Base-by-base conservation (phyloP, 2,113 vertebrate species). In the Cygnus buccinator region DNA sequence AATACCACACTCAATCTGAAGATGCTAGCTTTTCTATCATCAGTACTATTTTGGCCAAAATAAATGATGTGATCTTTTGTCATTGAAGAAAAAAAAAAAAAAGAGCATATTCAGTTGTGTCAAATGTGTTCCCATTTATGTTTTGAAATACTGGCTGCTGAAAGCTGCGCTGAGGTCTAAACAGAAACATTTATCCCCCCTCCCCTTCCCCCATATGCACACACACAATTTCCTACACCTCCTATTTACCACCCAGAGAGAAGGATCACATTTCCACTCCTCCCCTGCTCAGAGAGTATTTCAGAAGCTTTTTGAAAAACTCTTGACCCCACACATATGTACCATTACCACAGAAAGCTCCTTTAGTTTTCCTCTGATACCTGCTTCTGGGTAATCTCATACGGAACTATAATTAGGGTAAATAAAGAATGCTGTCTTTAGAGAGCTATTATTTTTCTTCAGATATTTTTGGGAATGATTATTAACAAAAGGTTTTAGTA, bases 231-330 rank as follows among this genome's bases (percentile, higher is more conserved):
- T 95, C 85, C 93, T 95, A 74, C 55, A 93, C 63, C 81, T 92
- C 77, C 62, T 85, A 65, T 92, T 93, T 94, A 90, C 95, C 94
- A 96, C 95, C 95, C 94, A 94, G 79, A 58, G 68, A 83, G 95
- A 86, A 78, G 41, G 90, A 94, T 94, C 94, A 46, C 50, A 39
- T 95, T 96, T 95, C 95, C 71, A 78, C 57, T 94, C 75, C 55
- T 91, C 15, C 57, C 50, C 39, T 90, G 76, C 68, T 79, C 84
- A 65, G 54, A 80, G 59, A 89, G 28, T 84, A 68, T 94, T 95
- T 92, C 73, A 87, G 85, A 82, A 94, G 71, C 80, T 74, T 94
- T 95, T 84, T 70, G 31, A 90, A 92, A 91, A 94, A 84, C 86
- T 94, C 70, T 93, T 95, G 93, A 96, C 91, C 95, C 95, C 95